Evolutionary conservation across 2,888 invertebrate species (phyloP).

Genomic region (Pseudococcus longispinus): DNA sequence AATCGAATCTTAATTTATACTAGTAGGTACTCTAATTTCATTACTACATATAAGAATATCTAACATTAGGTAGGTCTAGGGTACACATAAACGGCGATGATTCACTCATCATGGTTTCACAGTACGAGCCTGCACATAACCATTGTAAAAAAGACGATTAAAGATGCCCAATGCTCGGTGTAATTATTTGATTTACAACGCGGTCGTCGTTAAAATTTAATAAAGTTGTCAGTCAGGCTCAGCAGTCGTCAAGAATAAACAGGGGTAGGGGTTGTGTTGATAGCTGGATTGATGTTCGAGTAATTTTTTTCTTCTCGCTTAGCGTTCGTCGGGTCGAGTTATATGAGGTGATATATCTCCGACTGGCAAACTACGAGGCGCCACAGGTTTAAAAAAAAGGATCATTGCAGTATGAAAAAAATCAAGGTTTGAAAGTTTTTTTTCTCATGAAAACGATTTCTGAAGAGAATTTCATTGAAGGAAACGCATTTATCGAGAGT

Average conservation of each 20-base stretch:
- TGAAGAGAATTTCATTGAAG: no score
- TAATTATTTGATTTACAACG: slow-evolving; percentile 22
- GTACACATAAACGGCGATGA: neutral
- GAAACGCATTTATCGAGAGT: no score
- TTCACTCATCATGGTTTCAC: neutral
- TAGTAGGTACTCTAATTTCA: no score
- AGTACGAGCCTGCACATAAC: no score
- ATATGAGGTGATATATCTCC: neutral
- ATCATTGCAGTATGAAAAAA: neutral
- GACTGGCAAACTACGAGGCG: neutral
- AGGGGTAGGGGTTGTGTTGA: neutral
- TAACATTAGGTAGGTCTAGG: no score
- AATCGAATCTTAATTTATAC: neutral
- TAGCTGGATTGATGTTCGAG: neutral
- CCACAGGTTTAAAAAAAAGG: neutral
- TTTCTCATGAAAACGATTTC: no score
- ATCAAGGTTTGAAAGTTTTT: neutral
- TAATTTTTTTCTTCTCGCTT: neutral
- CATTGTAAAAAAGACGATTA: neutral
- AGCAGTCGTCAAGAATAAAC: neutral
- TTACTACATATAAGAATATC: no score
- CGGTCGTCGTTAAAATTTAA: slow-evolving; percentile 43
- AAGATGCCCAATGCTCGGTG: neutral
- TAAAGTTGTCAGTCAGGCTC: slow-evolving; percentile 21
- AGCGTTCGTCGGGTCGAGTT: neutral